Evolutionary conservation across 2,888 invertebrate genomes (phyloP), one percentile per base, ranked within the genome.

Genomic region (Epistrophella euchroma): DNA sequence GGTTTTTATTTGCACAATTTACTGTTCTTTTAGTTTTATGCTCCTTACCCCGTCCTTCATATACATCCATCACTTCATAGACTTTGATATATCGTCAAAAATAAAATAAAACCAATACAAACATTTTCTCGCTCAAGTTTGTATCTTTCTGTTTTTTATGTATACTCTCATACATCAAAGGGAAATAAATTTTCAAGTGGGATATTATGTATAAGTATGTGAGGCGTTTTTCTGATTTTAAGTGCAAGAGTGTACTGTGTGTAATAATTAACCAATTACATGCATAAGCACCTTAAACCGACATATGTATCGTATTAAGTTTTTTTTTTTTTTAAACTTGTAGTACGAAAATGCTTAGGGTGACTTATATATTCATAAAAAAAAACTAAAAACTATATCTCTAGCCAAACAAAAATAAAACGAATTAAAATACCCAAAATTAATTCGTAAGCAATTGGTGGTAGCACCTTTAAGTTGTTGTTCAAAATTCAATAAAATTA

Each of bases 241-340:
- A 84, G 79, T 72, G 62, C 47, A 70, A 74, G 19, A 32, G 32
- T 19, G 66, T 25, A 60, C 50, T 76, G 32, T 50, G 68, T 9
- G 50, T 43, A 81, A 86, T 86, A 77, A 86, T 86, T 86, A 86
- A 66, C 74, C 86, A 86, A 86, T 86, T 86, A 81, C 77, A 86
- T 74, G 77, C 77, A 73, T 71, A 81, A 77, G 19, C 86, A 86
- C 81, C 86, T 86, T 70, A 45, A 81, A 74, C 62, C 52, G 75
- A 70, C 71, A 84, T 55, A 68, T 68, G 25, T 25, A 68, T 9
- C 35, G 15, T 35, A 50, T 37, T 37, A 37, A 50, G 4, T 7
- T 19, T 50, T 32, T 19, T 50, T 64, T 47, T 5, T 10, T 19
- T 22, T 35, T 19, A 2, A 22, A 3, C 7, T 52, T n/a, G 4